phyloP scores from a whole-genome alignment of 2,888 invertebrate species.

The Keiferia lycopersicella region DNA sequence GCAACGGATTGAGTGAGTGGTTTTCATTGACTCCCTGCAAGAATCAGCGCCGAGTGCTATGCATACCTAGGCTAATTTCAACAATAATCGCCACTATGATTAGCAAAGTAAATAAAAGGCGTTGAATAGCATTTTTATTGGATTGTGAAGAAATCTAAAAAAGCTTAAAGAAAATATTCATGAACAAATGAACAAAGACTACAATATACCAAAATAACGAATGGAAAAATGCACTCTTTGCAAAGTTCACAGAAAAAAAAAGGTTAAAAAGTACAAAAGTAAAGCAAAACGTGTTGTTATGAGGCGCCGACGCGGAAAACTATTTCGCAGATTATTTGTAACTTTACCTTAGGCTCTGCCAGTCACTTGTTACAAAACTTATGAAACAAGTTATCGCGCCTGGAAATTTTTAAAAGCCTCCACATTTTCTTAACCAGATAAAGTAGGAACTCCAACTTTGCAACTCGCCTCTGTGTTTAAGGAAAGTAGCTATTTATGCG shows the following conservation, averaged over 20 bases:
- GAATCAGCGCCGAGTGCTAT: too few relatives aligned
- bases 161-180: too few relatives aligned
- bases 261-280: constrained; percentile 34
- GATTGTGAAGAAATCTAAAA: too few relatives aligned
- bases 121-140: too few relatives aligned
- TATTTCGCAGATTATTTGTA: constrained; percentile 59
- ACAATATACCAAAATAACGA: too few relatives aligned
- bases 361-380: constrained; percentile 54
- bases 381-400: constrained; percentile 56
- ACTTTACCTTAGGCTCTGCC: constrained; percentile 50
- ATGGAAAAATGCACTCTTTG: too few relatives aligned
- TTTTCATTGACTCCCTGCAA: too few relatives aligned
- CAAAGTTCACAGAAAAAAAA: neutral
- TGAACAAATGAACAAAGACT: too few relatives aligned
- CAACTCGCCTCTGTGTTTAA: constrained; percentile 29
- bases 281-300: constrained; percentile 56
- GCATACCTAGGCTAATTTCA: too few relatives aligned
- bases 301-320: constrained; percentile 52
- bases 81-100: too few relatives aligned
- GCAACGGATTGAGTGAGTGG: too few relatives aligned
- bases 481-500: constrained; percentile 15
- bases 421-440: constrained; percentile 45
- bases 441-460: constrained; percentile 37
- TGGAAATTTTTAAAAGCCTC: constrained; percentile 58
- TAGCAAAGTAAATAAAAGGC: too few relatives aligned